Evolutionary conservation across 2,113 vertebrate genomes (phyloP), one percentile per base, ranked within the genome.

Genomic region (Cebidichthys violaceus): DNA sequence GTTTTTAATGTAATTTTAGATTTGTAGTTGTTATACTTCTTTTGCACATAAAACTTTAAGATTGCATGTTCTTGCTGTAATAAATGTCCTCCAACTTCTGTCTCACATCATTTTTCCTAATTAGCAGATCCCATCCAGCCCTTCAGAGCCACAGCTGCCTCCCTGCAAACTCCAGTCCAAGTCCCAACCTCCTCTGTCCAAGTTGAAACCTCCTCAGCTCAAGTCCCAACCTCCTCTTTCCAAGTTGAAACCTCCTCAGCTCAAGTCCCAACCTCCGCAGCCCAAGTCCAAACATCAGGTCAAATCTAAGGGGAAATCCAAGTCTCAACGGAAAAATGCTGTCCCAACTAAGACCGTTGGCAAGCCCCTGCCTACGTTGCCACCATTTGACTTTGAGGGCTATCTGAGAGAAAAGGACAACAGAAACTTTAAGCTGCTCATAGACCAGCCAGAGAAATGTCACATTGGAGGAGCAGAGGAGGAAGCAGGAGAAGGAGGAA

Each of bases 391-490:
- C 94, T 99, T 99, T 60, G 89, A 95, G 68, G 80, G 65, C 4
- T 99, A 99, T 75, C 90, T 99, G 87, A 93, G 92, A 0, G 95
- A 96, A 68, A 99, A 99, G 82, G 97, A 99, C 87, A 96, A 96
- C 47, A 93, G 98, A 68, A 94, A 96, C 79, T 99, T 99, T 67
- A 92, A 91, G 6, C 94, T 99, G 68, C 95, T 98, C 69, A 95
- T 99, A 4, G 96, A 99, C 80, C 98, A 99, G 91, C 97, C 96
- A 0, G 93, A 90, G 75, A 99, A 99, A 82, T 99, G 98, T 90
- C 90, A 15, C 84, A 72, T 61, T 64, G 62, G 52, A 76, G 87
- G 70, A 29, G 74, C 69, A 55, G 67, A 80, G 29, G 47, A 41
- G 35, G 64, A 27, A 24, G 62, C 6, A 29, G 78, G 24, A 29